These are phyloP conservation scores for Caradrina clavipalpis DNA, from an alignment of 2,888 invertebrate species.

Conservation along the genomic window DNA sequence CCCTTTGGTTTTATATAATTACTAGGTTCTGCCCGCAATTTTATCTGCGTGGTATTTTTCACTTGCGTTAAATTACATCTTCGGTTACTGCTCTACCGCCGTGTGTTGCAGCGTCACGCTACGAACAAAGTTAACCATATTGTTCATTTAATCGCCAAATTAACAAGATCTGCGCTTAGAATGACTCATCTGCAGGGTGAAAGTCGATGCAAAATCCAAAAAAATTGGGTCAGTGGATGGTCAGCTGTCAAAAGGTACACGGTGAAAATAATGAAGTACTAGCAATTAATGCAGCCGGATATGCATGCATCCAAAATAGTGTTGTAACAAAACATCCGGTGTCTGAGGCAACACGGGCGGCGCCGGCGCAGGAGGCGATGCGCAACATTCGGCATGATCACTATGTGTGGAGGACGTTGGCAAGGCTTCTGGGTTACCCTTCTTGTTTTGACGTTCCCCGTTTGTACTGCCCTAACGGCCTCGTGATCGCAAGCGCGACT, in stretches of 20 bases:
- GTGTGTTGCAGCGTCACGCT: too few species aligned
- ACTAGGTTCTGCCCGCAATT: too few species aligned
- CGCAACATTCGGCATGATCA: constrained; percentile 13
- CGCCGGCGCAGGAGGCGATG: constrained; percentile 12
- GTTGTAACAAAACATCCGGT: constrained; percentile 48
- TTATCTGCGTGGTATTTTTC: too few species aligned
- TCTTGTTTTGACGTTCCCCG: too few species aligned
- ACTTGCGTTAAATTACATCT: too few species aligned
- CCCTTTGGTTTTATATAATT: too few species aligned
- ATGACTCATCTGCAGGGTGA: neutral
- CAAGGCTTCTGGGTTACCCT: neutral
- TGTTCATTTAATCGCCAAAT: too few species aligned
- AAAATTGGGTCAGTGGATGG: neutral
- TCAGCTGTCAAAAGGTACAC: constrained; percentile 5
- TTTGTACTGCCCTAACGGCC: too few species aligned
- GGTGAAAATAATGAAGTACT: constrained; percentile 1
- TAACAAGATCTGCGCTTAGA: too few species aligned
- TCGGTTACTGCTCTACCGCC: too few species aligned
- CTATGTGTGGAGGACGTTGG: constrained; percentile 2
- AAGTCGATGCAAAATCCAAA: neutral
- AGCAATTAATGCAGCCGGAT: neutral
- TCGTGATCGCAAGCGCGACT: too few species aligned
- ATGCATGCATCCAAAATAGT: constrained; percentile 26
- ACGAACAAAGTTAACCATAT: too few species aligned
- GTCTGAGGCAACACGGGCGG: constrained; percentile 11